phyloP scores from a whole-genome alignment of 1,140 invertebrate genomes.

The Catajapyx aquilonaris region DNA sequence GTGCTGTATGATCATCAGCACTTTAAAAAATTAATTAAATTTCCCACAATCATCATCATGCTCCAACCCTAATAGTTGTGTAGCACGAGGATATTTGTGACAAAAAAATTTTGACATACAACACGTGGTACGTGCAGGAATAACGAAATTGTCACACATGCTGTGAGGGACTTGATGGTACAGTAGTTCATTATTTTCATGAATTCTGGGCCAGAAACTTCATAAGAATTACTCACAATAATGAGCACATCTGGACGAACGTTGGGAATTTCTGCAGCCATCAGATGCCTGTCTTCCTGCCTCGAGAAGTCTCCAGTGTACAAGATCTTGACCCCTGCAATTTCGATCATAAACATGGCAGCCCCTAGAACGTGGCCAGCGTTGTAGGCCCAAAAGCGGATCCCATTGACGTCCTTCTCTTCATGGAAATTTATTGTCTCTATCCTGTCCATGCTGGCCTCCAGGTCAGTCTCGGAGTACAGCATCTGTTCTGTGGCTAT shows the following conservation, averaged over 20 bases:
- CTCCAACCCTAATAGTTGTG: too few relatives aligned
- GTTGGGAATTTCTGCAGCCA: constrained; percentile 95
- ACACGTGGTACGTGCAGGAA: too few relatives aligned
- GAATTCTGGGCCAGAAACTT: too few relatives aligned
- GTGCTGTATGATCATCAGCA: too few relatives aligned
- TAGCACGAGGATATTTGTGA: too few relatives aligned
- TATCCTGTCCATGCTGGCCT: constrained; percentile 96
- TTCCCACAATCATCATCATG: too few relatives aligned
- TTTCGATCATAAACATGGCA: constrained; percentile 99
- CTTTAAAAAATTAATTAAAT: too few relatives aligned
- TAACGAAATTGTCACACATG: too few relatives aligned
- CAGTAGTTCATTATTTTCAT: too few relatives aligned
- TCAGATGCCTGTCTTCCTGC: constrained; percentile 96
- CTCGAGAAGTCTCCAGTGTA: constrained; percentile 98
- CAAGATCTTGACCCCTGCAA: constrained; percentile 87
- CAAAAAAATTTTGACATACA: too few relatives aligned
- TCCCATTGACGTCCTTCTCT: constrained; percentile 90
- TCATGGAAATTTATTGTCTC: constrained; percentile 97
- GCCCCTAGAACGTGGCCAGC: constrained; percentile 97
- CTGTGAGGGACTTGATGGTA: too few relatives aligned
- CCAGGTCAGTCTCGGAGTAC: constrained; percentile 91
- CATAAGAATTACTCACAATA: constrained; percentile 32
- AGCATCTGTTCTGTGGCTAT: constrained; percentile 95
- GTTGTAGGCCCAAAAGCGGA: constrained; percentile 97
- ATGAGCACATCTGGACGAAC: constrained; percentile 92